Evolutionary conservation across 2,797 vertebrate genomes (phyloP), one percentile per base, ranked within the genome.

Genomic region (Sebastolobus altivelis): DNA sequence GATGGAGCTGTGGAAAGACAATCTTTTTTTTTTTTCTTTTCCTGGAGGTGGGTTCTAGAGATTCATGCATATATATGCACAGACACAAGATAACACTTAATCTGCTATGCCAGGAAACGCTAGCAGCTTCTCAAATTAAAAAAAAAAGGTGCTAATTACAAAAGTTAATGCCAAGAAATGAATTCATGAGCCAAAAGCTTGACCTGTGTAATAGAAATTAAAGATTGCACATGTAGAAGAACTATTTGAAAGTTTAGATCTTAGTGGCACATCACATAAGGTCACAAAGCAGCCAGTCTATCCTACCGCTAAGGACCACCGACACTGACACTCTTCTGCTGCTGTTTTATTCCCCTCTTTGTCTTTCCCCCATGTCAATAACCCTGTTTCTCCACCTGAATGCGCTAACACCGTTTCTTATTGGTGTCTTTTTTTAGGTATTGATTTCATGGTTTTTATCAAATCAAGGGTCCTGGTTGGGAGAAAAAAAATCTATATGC

Each of bases 381-480:
- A 80, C 69, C 56, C 67, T 55, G 46, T 79, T 87, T 86, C 87
- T 85, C 82, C 67, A 72, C 73, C 85, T 84, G 74, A 92, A 90
- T 65, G 73, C 60, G 66, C 84, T 85, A 89, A 89, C 88, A 92
- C 74, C 35, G 65, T 89, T 88, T 90, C 66, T 92, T 93, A 88
- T 91, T 85, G 87, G 80, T 88, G 82, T 86, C 88, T 88, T 92
- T 95, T 93, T 93, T 91, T 83, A 87, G 71, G 67, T 85, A 95
- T 95, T 63, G 94, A 95, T 95, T 94, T 90, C 82, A 85, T 79
- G 78, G 65, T 90, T 94, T 66, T 94, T 94, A 93, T 94, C 90
- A 93, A 95, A 95, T 95, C 93, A 95, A 85, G 89, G 81, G 71
- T 80, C 79, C 86, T 85, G 80, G 81, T 90, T 88, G 82, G 84